Evolutionary conservation across 2,797 vertebrate genomes (phyloP).

Genomic region (Margarornis squamiger): DNA sequence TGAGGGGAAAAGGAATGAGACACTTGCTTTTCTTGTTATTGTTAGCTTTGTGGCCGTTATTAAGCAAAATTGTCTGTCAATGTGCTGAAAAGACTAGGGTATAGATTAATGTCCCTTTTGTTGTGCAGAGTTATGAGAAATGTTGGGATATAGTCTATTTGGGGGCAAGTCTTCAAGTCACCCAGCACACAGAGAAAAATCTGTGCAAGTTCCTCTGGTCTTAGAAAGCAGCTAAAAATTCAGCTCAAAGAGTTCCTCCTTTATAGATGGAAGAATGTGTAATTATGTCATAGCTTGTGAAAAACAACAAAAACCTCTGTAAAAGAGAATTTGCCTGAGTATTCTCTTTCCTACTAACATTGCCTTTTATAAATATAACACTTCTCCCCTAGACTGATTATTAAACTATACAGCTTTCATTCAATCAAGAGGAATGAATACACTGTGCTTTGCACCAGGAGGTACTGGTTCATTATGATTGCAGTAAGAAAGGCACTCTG

Average conservation of each 20-base stretch:
- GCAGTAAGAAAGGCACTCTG: neutral
- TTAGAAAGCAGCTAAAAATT: neutral
- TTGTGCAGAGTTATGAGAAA: conserved; percentile 24
- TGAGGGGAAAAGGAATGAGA: neutral
- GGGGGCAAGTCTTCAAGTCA: neutral
- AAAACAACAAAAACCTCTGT: neutral
- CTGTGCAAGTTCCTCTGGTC: neutral
- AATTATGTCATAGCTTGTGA: neutral
- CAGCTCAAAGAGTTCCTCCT: neutral
- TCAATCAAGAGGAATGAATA: neutral
- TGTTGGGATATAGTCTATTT: neutral
- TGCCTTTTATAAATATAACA: neutral
- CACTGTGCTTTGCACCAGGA: neutral
- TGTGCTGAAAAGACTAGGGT: neutral
- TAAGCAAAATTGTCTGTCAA: neutral
- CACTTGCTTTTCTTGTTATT: neutral
- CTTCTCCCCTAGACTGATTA: neutral
- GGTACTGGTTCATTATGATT: neutral
- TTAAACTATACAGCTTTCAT: neutral
- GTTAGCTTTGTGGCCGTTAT: neutral
- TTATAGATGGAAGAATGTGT: neutral
- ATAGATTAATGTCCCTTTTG: neutral
- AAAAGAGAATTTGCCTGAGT: neutral
- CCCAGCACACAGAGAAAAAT: neutral
- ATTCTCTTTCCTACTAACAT: neutral